A percentile compares a stretch with the other conserved stretches of the same genome.
phyloP scores from a whole-genome alignment of 2,797 vertebrate genomes.

The Coendou prehensilis region DNA sequence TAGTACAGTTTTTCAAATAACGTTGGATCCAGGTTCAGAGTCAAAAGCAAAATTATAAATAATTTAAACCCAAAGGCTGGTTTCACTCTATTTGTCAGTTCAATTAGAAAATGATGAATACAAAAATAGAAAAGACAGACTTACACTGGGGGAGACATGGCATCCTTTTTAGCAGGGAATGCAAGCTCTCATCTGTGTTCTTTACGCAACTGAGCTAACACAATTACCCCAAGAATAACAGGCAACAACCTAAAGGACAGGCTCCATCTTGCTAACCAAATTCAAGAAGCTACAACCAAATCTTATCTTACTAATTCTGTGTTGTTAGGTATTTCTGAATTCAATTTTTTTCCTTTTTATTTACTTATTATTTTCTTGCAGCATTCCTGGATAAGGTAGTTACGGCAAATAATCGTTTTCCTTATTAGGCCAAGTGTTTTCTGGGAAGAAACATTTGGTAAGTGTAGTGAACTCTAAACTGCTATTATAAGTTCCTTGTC shows the following conservation, averaged over 20 bases:
- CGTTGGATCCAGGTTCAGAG: conserved; percentile 61
- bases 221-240: conserved; percentile 85
- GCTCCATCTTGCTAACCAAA: conserved; percentile 69
- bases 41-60: conserved; percentile 80
- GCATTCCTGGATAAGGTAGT: conserved; percentile 68
- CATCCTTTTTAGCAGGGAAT: conserved; percentile 79
- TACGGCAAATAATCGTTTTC: conserved; percentile 67
- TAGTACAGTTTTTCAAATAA: conserved; percentile 69
- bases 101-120: conserved; percentile 85
- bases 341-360: conserved; percentile 62
- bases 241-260: conserved; percentile 71
- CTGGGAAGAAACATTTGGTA: conserved; percentile 80
- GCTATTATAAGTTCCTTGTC: conserved; percentile 83
- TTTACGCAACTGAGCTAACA: conserved; percentile 84
- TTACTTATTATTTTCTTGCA: conserved; percentile 20
- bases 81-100: conserved; percentile 79
- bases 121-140: conserved; percentile 77
- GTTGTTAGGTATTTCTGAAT: conserved; percentile 79
- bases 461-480: conserved; percentile 79
- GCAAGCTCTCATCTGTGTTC: conserved; percentile 79
- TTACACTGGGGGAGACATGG: conserved; percentile 80
- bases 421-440: conserved; percentile 82
- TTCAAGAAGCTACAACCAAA: conserved; percentile 75
- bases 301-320: conserved; percentile 75
- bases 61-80: conserved; percentile 74